phyloP scores from a whole-genome alignment of 2,797 vertebrate species.

The Anolis apletophallus region DNA sequence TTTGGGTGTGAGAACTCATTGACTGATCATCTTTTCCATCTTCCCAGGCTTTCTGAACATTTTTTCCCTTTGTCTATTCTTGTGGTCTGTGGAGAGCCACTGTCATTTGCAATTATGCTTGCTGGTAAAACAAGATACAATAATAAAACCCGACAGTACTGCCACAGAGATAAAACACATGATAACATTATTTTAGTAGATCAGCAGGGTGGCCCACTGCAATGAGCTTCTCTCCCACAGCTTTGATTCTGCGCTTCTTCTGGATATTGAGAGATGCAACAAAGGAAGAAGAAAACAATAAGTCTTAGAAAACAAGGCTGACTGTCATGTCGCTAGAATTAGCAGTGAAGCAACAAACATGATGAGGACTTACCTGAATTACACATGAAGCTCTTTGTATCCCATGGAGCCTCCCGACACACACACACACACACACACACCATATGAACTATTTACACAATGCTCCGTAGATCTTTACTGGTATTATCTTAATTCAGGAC shows the following conservation, averaged over 20 bases:
- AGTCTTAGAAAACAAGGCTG: slow-evolving; percentile 39
- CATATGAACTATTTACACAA: neutral
- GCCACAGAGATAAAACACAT: slow-evolving; percentile 57
- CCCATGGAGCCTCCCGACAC: neutral
- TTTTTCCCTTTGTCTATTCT: neutral
- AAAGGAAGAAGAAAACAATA: slow-evolving; percentile 57
- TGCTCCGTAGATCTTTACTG: neutral
- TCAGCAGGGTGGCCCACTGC: slow-evolving; percentile 63
- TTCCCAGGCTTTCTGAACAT: slow-evolving; percentile 15
- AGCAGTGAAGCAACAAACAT: slow-evolving; percentile 34
- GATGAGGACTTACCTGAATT: slow-evolving; percentile 6
- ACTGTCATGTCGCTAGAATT: slow-evolving; percentile 31
- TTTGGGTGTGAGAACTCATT: slow-evolving; percentile 45
- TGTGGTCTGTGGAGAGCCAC: slow-evolving; percentile 33
- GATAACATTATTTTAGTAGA: slow-evolving; percentile 65
- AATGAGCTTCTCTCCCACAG: slow-evolving; percentile 51
- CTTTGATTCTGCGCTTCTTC: slow-evolving; percentile 57
- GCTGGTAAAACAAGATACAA: slow-evolving; percentile 64
- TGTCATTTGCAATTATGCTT: slow-evolving; percentile 46
- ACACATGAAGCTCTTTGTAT: neutral
- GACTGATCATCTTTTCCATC: neutral
- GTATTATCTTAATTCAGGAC: neutral
- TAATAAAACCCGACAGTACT: slow-evolving; percentile 60
- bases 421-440: neutral
- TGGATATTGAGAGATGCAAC: slow-evolving; percentile 61